These are phyloP conservation scores for Papilio glaucus DNA, from an alignment of 1,140 invertebrate genomes.

Conservation along the genomic window DNA sequence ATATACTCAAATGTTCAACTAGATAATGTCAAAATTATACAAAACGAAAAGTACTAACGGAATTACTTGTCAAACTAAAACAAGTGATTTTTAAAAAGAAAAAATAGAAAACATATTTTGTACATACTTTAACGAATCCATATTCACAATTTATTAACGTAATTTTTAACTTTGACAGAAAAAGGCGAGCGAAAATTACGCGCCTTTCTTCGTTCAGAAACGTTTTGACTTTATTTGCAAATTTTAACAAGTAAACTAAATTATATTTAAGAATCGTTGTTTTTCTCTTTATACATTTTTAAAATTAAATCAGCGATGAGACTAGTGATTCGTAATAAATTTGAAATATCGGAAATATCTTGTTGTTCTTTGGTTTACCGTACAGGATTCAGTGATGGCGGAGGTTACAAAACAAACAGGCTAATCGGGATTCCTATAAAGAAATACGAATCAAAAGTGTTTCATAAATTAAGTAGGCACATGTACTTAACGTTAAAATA, in stretches of 20 bases:
- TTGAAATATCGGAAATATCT: constrained; percentile 36
- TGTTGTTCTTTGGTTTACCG: constrained; percentile 56
- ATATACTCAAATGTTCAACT: constrained; percentile 44
- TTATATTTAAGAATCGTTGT: constrained; percentile 39
- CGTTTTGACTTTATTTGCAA: constrained; percentile 7
- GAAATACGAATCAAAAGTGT: constrained; percentile 42
- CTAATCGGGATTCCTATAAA: constrained; percentile 28
- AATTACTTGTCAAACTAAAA: constrained; percentile 20
- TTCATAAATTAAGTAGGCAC: constrained; percentile 67
- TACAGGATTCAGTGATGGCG: constrained; percentile 46
- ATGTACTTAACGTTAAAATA: constrained; percentile 52
- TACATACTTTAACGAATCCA: constrained; percentile 43
- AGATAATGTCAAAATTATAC: constrained; percentile 46
- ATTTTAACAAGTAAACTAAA: constrained; percentile 6
- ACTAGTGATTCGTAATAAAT: constrained; percentile 43
- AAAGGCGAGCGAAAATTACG: constrained; percentile 21
- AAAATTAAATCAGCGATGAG: constrained; percentile 36
- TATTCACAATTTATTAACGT: constrained; percentile 43
- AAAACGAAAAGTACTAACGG: constrained; percentile 42
- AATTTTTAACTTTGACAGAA: constrained; percentile 36
- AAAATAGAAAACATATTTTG: constrained; percentile 31
- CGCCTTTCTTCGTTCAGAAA: background rate
- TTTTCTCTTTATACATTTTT: constrained; percentile 33
- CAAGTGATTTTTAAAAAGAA: background rate
- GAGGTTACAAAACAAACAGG: constrained; percentile 40